Evolutionary conservation across 1,140 invertebrate genomes (phyloP).

Genomic region (Anastrepha obliqua): DNA sequence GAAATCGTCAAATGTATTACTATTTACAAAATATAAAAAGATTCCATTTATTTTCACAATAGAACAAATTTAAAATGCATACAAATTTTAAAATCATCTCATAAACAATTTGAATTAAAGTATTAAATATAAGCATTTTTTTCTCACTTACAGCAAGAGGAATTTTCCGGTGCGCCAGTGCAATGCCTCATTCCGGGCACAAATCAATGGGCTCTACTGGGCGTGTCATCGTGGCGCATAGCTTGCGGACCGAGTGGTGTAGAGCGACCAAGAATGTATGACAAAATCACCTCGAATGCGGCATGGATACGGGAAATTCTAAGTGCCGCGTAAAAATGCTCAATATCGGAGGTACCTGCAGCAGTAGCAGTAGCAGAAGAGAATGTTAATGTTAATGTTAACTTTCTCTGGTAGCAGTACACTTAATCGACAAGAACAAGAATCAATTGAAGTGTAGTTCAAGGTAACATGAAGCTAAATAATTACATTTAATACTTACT

Average conservation of each 20-base stretch:
- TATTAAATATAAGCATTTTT: neutral
- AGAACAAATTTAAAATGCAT: no score
- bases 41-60: no score
- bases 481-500: neutral
- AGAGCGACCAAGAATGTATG: conserved; percentile 86
- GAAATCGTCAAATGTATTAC: no score
- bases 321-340: conserved; percentile 63
- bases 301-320: conserved; percentile 87
- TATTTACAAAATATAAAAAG: no score
- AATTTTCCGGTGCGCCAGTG: conserved; percentile 89
- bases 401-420: neutral
- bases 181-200: conserved; percentile 81
- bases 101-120: no score
- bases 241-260: conserved; percentile 82
- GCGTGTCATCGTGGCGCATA: conserved; percentile 88
- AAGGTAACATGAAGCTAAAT: conserved; percentile 32
- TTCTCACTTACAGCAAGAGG: conserved; percentile 82
- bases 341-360: neutral
- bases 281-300: conserved; percentile 85
- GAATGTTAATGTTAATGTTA: neutral
- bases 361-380: neutral
- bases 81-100: no score
- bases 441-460: neutral
- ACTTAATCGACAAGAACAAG: no score
- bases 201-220: conserved; percentile 82